These are phyloP conservation scores for Atta cephalotes DNA, from an alignment of 1,140 invertebrate genomes.

Conservation along the genomic window DNA sequence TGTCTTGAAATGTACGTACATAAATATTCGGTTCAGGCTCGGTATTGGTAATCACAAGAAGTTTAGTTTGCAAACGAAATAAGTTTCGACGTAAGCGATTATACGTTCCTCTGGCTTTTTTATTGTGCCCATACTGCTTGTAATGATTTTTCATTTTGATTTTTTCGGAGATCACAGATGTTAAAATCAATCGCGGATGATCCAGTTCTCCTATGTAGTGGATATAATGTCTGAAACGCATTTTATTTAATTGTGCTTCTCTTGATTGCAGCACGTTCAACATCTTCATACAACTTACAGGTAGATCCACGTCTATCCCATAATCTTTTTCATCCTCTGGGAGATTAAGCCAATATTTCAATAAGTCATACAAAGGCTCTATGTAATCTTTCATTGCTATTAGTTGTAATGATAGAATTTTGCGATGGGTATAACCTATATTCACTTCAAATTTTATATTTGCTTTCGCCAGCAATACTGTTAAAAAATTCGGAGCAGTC, in stretches of 20 bases:
- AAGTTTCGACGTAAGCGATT: not conserved
- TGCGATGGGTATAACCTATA: conserved; percentile 11
- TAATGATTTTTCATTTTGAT: not conserved
- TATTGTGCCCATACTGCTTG: too few relatives aligned
- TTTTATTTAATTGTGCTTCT: conserved; percentile 42
- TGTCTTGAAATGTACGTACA: not conserved
- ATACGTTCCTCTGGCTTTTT: too few relatives aligned
- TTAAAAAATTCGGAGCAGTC: conserved; percentile 10
- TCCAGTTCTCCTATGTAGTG: not conserved
- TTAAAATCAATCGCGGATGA: conserved; percentile 53
- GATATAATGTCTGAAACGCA: conserved; percentile 12
- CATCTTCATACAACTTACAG: conserved; percentile 25
- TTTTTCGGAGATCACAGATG: conserved; percentile 7
- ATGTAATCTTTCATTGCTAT: not conserved
- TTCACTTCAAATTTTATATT: conserved; percentile 52
- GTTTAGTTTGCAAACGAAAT: not conserved
- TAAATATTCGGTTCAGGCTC: not conserved
- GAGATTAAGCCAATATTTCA: conserved; percentile 61
- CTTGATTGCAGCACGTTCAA: not conserved
- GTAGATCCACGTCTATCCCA: conserved; percentile 38
- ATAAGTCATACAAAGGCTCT: not conserved
- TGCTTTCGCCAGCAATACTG: not conserved
- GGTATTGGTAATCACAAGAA: conserved; percentile 29
- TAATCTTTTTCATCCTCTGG: conserved; percentile 63
- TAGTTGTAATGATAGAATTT: not conserved